Conservation (phyloP, 2,888 invertebrate species). For the Agriotes lineatus region DNA sequence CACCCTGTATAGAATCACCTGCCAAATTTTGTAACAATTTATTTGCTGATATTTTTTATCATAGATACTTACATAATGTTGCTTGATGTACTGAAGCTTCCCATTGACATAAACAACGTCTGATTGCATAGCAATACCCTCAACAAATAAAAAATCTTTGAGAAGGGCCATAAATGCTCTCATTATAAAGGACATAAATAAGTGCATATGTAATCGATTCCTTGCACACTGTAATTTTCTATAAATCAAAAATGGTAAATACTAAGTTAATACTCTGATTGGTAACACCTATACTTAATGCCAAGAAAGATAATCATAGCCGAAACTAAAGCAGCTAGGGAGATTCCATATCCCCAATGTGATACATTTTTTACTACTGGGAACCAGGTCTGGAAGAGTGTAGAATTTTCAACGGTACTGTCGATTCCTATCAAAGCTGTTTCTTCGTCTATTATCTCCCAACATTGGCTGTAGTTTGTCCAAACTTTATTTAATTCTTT, state of each 20-base stretch:
- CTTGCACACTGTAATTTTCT: constrained; percentile 76
- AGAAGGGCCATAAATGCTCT: constrained; percentile 72
- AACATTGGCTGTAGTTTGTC: constrained; percentile 69
- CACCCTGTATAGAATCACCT: too few species aligned
- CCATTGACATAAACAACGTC: constrained; percentile 63
- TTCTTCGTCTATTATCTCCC: constrained; percentile 54
- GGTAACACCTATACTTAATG: constrained; percentile 68
- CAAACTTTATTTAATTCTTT: constrained; percentile 60
- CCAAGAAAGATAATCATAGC: constrained; percentile 68
- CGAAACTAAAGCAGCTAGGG: constrained; percentile 67
- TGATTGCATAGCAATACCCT: constrained; percentile 66
- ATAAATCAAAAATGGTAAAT: neutral
- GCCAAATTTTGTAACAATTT: too few species aligned
- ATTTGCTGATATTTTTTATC: neutral
- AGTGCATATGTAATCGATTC: constrained; percentile 75
- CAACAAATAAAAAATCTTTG: constrained; percentile 70
- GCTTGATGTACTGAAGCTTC: constrained; percentile 60
- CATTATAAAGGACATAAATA: constrained; percentile 76
- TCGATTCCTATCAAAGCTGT: constrained; percentile 56
- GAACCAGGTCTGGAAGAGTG: constrained; percentile 65
- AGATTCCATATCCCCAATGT: constrained; percentile 70
- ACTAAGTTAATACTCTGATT: too few species aligned
- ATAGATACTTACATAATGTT: constrained; percentile 60
- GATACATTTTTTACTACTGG: constrained; percentile 68
- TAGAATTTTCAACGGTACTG: constrained; percentile 51